Evolutionary conservation across 2,113 vertebrate species (phyloP).

Genomic region (Microcebus griseorufus): DNA sequence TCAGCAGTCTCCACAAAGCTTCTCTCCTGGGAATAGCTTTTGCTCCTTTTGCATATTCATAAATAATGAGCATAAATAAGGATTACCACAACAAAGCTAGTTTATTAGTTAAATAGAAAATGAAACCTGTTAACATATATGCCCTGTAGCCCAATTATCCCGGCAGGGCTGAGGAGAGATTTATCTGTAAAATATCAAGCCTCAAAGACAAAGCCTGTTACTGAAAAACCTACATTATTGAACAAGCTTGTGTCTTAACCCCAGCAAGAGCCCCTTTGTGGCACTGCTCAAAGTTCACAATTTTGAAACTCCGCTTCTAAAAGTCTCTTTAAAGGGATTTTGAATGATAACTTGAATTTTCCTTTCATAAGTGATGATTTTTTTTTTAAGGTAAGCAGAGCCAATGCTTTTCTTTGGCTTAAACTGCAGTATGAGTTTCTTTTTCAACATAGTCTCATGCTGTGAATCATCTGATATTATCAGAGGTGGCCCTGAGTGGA

Average conservation of each 20-base stretch:
- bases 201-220: neutral
- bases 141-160: neutral
- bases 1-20: neutral
- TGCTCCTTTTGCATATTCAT: neutral
- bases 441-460: neutral
- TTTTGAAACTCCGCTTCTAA: neutral
- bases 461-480: neutral
- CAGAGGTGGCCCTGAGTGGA: neutral
- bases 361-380: neutral
- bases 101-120: conserved; percentile 50
- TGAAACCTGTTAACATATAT: conserved; percentile 46
- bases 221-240: neutral
- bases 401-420: neutral
- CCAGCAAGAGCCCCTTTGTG: neutral
- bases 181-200: conserved; percentile 17
- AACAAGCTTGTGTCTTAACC: neutral
- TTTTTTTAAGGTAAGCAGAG: neutral
- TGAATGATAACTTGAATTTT: neutral
- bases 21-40: conserved; percentile 45
- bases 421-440: neutral
- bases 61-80: conserved; percentile 54
- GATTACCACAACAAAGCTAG: conserved; percentile 46
- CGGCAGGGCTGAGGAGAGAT: neutral
- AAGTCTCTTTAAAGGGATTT: neutral
- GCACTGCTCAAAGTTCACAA: neutral